phyloP scores from a whole-genome alignment of 2,888 invertebrate genomes.

The Seira sanloemensis region DNA sequence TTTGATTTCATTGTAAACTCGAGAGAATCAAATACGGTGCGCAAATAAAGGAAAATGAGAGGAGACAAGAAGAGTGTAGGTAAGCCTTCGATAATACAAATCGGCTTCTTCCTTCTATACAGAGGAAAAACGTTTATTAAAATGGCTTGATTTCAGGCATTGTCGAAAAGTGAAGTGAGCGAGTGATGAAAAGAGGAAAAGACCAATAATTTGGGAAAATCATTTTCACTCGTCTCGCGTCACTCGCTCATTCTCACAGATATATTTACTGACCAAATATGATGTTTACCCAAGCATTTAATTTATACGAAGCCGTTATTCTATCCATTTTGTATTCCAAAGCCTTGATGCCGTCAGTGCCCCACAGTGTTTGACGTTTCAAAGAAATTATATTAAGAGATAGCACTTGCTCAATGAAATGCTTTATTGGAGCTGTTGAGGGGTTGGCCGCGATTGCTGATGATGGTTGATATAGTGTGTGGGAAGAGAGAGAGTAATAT shows the following conservation, averaged over 20 bases:
- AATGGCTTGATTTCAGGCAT: slow-evolving; percentile 10
- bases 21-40: background rate
- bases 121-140: slow-evolving; percentile 7
- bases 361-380: slow-evolving; percentile 32
- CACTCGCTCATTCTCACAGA: background rate
- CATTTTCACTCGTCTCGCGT: slow-evolving; percentile 35
- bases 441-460: background rate
- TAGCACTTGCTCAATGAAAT: slow-evolving; percentile 4
- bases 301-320: slow-evolving; percentile 39
- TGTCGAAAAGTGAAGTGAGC: slow-evolving; percentile 4
- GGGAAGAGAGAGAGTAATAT: background rate
- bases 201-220: slow-evolving; percentile 62
- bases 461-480: background rate
- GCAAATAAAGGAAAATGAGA: background rate
- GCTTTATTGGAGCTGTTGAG: background rate
- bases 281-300: slow-evolving; percentile 61
- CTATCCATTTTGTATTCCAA: background rate
- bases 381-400: background rate
- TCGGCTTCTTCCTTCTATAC: slow-evolving; percentile 2
- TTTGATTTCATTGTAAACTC: slow-evolving; percentile 65
- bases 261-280: slow-evolving; percentile 50
- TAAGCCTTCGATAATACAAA: background rate
- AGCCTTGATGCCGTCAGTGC: background rate
- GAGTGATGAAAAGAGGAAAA: slow-evolving; percentile 63
- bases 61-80: background rate